Conservation (phyloP, 1,140 invertebrate genomes). For the Cydia strobilella region DNA sequence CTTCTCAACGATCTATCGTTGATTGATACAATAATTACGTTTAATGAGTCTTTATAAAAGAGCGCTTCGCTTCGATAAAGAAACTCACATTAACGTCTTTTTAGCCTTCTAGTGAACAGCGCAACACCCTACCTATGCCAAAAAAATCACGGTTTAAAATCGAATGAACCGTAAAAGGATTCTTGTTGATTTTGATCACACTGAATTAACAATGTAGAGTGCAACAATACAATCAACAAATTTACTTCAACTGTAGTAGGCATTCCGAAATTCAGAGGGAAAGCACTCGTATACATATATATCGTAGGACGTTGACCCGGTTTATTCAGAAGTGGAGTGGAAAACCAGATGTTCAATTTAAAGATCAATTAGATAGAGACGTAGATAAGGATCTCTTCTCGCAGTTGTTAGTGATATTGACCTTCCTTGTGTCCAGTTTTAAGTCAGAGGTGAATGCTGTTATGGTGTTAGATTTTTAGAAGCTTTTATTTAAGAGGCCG, state of each 20-base stretch:
- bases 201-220: background rate
- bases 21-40: slow-evolving; percentile 51
- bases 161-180: background rate
- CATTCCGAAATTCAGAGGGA: slow-evolving; percentile 54
- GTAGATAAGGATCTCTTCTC: background rate
- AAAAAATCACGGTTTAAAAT: slow-evolving; percentile 42
- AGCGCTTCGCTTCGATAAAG: slow-evolving; percentile 50
- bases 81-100: slow-evolving; percentile 40
- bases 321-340: slow-evolving; percentile 34
- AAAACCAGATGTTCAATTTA: slow-evolving; percentile 12
- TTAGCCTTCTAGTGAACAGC: background rate
- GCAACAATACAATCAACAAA: background rate
- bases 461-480: background rate
- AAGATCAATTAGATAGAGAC: slow-evolving; percentile 18
- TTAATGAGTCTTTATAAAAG: slow-evolving; percentile 58
- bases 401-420: slow-evolving; percentile 14
- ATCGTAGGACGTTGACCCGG: slow-evolving; percentile 56
- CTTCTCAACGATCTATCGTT: slow-evolving; percentile 32
- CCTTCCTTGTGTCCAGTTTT: background rate
- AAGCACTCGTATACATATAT: slow-evolving; percentile 55
- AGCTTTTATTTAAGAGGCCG: background rate
- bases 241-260: slow-evolving; percentile 38
- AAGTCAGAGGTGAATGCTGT: background rate
- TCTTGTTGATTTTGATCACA: background rate
- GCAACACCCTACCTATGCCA: background rate